phyloP scores from a whole-genome alignment of 2,797 vertebrate genomes.

The Dipus sagitta region DNA sequence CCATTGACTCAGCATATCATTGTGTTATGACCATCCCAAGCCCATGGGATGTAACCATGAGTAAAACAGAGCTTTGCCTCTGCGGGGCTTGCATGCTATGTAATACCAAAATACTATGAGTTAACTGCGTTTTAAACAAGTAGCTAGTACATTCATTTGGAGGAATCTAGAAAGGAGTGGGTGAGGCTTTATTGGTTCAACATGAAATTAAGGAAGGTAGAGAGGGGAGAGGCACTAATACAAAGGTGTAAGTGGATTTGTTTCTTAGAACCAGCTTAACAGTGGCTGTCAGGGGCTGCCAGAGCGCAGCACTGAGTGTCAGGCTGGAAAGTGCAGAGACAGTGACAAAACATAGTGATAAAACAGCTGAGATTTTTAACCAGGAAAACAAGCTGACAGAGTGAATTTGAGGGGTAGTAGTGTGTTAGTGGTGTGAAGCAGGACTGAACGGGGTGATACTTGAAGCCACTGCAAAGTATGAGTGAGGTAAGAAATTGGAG shows the following conservation, averaged over 20 bases:
- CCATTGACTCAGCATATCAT: not conserved
- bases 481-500: not conserved
- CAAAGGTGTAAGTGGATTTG: too few species aligned
- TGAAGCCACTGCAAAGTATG: not conserved
- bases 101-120: not conserved
- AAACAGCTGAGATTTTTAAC: not conserved
- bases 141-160: not conserved
- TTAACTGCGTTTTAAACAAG: not conserved
- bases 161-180: not conserved
- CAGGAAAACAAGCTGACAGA: not conserved
- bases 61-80: not conserved
- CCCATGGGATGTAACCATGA: too few species aligned
- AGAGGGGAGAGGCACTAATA: not conserved
- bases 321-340: not conserved
- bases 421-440: not conserved
- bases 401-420: not conserved
- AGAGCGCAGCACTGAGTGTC: not conserved
- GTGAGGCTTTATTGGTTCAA: not conserved
- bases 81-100: not conserved
- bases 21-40: not conserved
- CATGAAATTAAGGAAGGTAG: not conserved
- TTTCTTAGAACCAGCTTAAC: rapidly evolving
- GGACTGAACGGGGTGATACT: not conserved
- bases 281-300: rapidly evolving
- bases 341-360: not conserved